A percentile compares a stretch with the other conserved stretches of the same genome.
phyloP scores from a whole-genome alignment of 2,113 vertebrate species.

The Lamprologus sp. region DNA sequence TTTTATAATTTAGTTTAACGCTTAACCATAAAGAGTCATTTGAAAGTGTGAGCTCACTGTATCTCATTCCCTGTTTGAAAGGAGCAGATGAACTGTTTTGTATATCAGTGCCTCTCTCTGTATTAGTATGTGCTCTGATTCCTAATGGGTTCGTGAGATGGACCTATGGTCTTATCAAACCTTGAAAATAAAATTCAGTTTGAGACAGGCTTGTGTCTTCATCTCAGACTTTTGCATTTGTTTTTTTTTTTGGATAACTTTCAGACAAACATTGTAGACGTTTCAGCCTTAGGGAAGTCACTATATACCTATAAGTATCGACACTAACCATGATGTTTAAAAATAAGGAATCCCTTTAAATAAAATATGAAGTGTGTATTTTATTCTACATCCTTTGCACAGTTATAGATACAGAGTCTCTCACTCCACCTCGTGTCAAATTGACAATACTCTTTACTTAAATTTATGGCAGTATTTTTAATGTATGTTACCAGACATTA shows the following conservation, averaged over 20 bases:
- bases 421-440: not conserved
- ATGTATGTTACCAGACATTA: not conserved
- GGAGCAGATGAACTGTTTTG: not conserved
- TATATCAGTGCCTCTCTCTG: not conserved
- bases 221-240: not conserved
- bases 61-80: not conserved
- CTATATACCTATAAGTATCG: not conserved
- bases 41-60: not conserved
- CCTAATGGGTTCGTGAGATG: not conserved
- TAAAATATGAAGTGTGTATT: not conserved
- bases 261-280: not conserved
- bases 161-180: not conserved
- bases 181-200: not conserved
- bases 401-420: not conserved
- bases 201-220: not conserved
- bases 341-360: not conserved
- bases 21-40: not conserved
- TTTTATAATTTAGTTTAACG: not conserved
- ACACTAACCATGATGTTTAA: not conserved
- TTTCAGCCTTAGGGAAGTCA: not conserved
- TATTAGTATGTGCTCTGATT: not conserved
- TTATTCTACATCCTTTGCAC: not conserved
- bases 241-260: not conserved
- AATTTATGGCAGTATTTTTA: not conserved
- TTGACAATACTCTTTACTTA: not conserved